Percentiles rank a stretch among this genome's conserved stretches.
These are phyloP conservation scores for Paramisgurnus dabryanus DNA, from an alignment of 2,113 vertebrate genomes.

Conservation along the genomic window DNA sequence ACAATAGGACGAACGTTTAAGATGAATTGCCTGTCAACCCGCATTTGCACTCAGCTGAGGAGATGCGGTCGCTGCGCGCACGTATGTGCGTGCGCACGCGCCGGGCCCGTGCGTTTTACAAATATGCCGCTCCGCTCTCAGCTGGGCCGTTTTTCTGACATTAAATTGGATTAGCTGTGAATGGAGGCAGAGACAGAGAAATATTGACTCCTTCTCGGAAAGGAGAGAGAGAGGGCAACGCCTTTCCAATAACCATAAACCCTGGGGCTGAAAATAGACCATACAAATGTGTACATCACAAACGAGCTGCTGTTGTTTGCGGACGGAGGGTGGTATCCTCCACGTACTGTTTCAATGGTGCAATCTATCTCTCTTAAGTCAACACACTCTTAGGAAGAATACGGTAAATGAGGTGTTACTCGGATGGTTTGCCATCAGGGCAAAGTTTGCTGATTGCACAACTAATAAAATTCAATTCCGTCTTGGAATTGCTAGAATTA, in stretches of 20 bases:
- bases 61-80: slow-evolving; percentile 49
- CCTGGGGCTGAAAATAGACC: slow-evolving; percentile 77
- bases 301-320: slow-evolving; percentile 69
- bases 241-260: slow-evolving; percentile 83
- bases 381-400: slow-evolving; percentile 29
- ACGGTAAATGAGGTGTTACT: slow-evolving; percentile 37
- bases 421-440: slow-evolving; percentile 2
- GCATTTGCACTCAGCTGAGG: slow-evolving; percentile 46
- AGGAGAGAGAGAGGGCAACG: slow-evolving; percentile 76
- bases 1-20: slow-evolving; percentile 1
- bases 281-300: slow-evolving; percentile 75
- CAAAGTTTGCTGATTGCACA: not conserved
- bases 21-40: slow-evolving; percentile 24
- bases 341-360: slow-evolving; percentile 44
- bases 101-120: slow-evolving; percentile 54
- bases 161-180: slow-evolving; percentile 59
- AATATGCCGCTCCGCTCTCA: slow-evolving; percentile 66
- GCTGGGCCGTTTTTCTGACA: slow-evolving; percentile 52
- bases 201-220: slow-evolving; percentile 82
- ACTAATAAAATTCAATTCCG: not conserved
- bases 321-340: slow-evolving; percentile 50
- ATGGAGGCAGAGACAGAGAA: slow-evolving; percentile 74
- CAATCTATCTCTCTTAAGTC: slow-evolving; percentile 47
- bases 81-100: slow-evolving; percentile 35
- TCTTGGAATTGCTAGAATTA: not conserved